phyloP scores from a whole-genome alignment of 2,797 vertebrate genomes.

The Crossoptilon crossoptilon region DNA sequence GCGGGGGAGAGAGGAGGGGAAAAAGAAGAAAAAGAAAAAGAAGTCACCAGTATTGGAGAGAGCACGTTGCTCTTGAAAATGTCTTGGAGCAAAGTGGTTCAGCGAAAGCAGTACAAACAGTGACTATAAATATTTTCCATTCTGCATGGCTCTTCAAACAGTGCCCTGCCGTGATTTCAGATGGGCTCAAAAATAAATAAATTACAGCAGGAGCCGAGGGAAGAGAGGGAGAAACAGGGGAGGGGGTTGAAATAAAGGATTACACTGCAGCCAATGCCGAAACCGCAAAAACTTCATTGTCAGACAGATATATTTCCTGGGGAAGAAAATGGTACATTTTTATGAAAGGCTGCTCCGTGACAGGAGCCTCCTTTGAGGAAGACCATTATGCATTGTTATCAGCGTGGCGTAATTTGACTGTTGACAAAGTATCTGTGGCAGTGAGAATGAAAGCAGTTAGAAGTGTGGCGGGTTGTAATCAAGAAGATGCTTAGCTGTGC shows the following conservation, averaged over 20 bases:
- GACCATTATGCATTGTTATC: slow-evolving; percentile 85
- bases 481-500: slow-evolving; percentile 90
- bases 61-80: slow-evolving; percentile 73
- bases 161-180: slow-evolving; percentile 36
- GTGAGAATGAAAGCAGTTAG: slow-evolving; percentile 85
- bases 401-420: slow-evolving; percentile 86
- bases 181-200: slow-evolving; percentile 58
- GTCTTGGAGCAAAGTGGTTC: slow-evolving; percentile 73
- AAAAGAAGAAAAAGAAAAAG: background rate
- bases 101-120: slow-evolving; percentile 72
- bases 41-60: slow-evolving; percentile 49
- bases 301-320: slow-evolving; percentile 56
- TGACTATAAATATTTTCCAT: slow-evolving; percentile 67
- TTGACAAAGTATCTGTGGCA: slow-evolving; percentile 87
- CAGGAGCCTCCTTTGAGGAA: slow-evolving; percentile 79
- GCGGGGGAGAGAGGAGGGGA: accelerated
- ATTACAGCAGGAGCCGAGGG: background rate
- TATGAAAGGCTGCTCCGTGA: slow-evolving; percentile 77
- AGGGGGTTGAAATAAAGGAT: background rate
- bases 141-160: slow-evolving; percentile 55
- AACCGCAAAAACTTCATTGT: slow-evolving; percentile 59
- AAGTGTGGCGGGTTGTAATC: slow-evolving; percentile 86
- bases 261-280: background rate
- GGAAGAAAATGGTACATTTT: slow-evolving; percentile 71
- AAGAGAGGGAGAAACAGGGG: accelerated